Evolutionary conservation across 2,113 vertebrate species (phyloP).

Genomic region (Embiotoca jacksoni): DNA sequence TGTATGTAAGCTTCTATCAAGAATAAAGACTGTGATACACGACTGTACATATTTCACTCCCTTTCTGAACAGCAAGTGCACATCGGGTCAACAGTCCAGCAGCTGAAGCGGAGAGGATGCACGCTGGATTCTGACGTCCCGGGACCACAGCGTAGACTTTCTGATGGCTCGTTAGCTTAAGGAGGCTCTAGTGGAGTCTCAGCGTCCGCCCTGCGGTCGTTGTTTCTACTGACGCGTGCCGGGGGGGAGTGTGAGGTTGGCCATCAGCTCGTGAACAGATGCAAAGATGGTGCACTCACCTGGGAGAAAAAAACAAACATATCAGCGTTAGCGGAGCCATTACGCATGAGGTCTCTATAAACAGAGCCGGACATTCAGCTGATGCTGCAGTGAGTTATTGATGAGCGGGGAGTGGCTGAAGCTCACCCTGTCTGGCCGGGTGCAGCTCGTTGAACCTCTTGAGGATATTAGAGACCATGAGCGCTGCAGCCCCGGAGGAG

Average conservation of each 20-base stretch:
- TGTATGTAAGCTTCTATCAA: slow-evolving; percentile 12
- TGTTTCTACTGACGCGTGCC: slow-evolving; percentile 89
- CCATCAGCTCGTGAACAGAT: slow-evolving; percentile 99
- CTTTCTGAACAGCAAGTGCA: slow-evolving; percentile 68
- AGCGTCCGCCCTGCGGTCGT: slow-evolving; percentile 58
- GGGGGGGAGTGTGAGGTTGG: slow-evolving; percentile 93
- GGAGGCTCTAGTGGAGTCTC: slow-evolving; percentile 53
- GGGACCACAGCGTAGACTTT: slow-evolving; percentile 49
- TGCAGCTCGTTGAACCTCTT: slow-evolving; percentile 99
- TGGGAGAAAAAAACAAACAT: slow-evolving; percentile 78
- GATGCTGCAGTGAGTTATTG: background rate
- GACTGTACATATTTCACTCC: slow-evolving; percentile 68
- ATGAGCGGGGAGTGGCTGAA: background rate
- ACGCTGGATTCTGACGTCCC: slow-evolving; percentile 76
- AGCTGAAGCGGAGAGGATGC: slow-evolving; percentile 75
- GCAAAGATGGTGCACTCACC: slow-evolving; percentile 99
- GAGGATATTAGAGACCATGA: slow-evolving; percentile 98
- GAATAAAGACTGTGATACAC: slow-evolving; percentile 58
- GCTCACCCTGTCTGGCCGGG: slow-evolving; percentile 90
- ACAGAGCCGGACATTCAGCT: background rate
- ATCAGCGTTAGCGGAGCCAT: background rate
- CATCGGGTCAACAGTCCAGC: slow-evolving; percentile 55
- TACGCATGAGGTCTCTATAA: background rate
- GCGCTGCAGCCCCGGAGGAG: slow-evolving; percentile 95
- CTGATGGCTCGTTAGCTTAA: background rate